phyloP scores from a whole-genome alignment of 2,888 invertebrate species.

The Cenopis cana region DNA sequence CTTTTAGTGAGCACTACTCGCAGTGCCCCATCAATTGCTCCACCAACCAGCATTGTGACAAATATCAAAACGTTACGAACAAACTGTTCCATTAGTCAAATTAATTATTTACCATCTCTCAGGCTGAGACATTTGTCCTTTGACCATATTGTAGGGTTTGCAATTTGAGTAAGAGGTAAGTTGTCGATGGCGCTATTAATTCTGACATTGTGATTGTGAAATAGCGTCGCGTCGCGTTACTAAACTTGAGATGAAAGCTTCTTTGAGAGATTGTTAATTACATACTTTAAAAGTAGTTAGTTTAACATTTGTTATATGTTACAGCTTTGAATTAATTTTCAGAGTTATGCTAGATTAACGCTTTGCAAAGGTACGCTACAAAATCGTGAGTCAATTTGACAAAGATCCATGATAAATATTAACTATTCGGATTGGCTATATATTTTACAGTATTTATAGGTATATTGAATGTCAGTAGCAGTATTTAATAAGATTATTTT shows the following conservation, averaged over 20 bases:
- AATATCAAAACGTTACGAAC: constrained; percentile 71
- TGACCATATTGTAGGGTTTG: constrained; percentile 67
- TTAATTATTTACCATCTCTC: constrained; percentile 81
- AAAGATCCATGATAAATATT: too few relatives aligned
- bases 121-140: constrained; percentile 71
- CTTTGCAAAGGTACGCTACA: background rate
- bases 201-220: constrained; percentile 40
- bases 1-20: constrained; percentile 46
- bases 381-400: too few relatives aligned
- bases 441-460: too few relatives aligned
- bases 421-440: too few relatives aligned
- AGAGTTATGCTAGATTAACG: background rate
- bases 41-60: constrained; percentile 61
- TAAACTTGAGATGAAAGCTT: constrained; percentile 22
- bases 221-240: constrained; percentile 17
- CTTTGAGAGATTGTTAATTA: background rate
- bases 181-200: constrained; percentile 61
- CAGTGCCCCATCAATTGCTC: constrained; percentile 57
- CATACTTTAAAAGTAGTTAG: background rate
- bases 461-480: too few relatives aligned
- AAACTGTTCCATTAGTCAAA: constrained; percentile 82
- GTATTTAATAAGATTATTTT: too few relatives aligned
- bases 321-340: too few relatives aligned
- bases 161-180: constrained; percentile 73
- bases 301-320: background rate